phyloP scores from a whole-genome alignment of 1,140 invertebrate species.

The Gryon sp. region DNA sequence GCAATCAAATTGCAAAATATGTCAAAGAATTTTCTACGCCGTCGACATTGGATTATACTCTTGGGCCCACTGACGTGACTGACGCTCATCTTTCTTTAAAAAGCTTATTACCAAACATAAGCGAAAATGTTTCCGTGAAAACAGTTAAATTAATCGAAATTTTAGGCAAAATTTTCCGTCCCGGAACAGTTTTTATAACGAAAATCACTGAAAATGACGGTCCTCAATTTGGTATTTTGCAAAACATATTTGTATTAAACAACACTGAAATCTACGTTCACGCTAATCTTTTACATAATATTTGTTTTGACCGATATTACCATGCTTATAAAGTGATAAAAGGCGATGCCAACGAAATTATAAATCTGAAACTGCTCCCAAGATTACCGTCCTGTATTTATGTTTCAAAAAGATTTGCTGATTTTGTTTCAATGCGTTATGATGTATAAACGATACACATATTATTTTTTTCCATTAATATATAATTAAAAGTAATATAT shows the following conservation, averaged over 20 bases:
- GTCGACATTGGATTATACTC: not conserved
- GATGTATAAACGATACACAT: too few species aligned
- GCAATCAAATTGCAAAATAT: too few species aligned
- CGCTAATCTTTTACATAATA: slow-evolving; percentile 1
- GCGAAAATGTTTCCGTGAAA: not conserved
- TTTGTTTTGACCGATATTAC: slow-evolving; percentile 7
- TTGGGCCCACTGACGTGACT: slow-evolving; percentile 13
- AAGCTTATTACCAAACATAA: slow-evolving; percentile 1
- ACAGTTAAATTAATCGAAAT: slow-evolving; percentile 19
- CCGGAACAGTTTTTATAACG: slow-evolving; percentile 13
- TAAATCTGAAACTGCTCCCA: slow-evolving; percentile 2
- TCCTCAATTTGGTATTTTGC: slow-evolving; percentile 19
- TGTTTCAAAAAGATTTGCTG: not conserved
- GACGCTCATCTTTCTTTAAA: slow-evolving; percentile 3
- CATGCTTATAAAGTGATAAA: not conserved
- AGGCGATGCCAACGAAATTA: not conserved
- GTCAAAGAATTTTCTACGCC: slow-evolving; percentile 1
- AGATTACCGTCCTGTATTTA: not conserved
- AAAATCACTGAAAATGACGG: slow-evolving; percentile 3
- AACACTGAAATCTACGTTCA: not conserved
- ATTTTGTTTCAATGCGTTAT: not conserved
- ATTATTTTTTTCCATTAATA: too few species aligned
- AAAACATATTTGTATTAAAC: not conserved
- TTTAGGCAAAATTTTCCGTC: slow-evolving; percentile 8
- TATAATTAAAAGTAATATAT: too few species aligned